Conservation (phyloP, 2,888 invertebrate species). For the Sarcophaga variegata region DNA sequence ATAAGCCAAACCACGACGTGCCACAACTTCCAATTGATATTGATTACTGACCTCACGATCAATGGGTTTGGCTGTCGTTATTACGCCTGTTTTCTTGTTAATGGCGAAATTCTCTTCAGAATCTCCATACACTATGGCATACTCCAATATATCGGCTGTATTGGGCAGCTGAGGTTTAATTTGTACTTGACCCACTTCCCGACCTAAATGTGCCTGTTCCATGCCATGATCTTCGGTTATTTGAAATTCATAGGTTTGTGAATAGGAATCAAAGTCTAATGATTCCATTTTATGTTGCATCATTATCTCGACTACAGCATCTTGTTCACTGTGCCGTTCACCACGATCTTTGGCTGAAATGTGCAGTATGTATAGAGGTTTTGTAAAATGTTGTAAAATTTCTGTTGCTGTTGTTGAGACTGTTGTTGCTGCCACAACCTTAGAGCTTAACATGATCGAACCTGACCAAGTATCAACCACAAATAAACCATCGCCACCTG, state of each 20-base stretch:
- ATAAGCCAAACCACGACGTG: conserved; percentile 88
- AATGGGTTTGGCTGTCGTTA: conserved; percentile 89
- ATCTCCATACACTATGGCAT: conserved; percentile 92
- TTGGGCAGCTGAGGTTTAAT: conserved; percentile 81
- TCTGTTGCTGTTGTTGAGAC: conserved; percentile 48
- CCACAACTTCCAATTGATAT: conserved; percentile 91
- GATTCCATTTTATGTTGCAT: conserved; percentile 88
- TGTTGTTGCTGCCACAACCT: conserved; percentile 61
- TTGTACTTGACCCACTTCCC: conserved; percentile 90
- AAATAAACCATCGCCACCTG: conserved; percentile 91
- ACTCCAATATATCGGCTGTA: conserved; percentile 83
- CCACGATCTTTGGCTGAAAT: conserved; percentile 92
- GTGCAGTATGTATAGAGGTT: conserved; percentile 87
- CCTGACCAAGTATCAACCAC: conserved; percentile 90
- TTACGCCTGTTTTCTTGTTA: conserved; percentile 89
- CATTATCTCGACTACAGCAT: conserved; percentile 91
- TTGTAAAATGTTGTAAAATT: conserved; percentile 81
- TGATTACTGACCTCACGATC: conserved; percentile 91
- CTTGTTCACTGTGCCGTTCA: conserved; percentile 87
- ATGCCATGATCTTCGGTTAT: conserved; percentile 91
- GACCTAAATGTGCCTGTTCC: conserved; percentile 83
- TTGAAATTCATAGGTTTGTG: conserved; percentile 89
- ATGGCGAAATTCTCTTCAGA: conserved; percentile 89
- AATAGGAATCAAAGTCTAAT: conserved; percentile 89
- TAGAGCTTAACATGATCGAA: conserved; percentile 85